These are phyloP conservation scores for Chaenodraco wilsoni DNA, from an alignment of 2,797 vertebrate species.

Conservation along the genomic window DNA sequence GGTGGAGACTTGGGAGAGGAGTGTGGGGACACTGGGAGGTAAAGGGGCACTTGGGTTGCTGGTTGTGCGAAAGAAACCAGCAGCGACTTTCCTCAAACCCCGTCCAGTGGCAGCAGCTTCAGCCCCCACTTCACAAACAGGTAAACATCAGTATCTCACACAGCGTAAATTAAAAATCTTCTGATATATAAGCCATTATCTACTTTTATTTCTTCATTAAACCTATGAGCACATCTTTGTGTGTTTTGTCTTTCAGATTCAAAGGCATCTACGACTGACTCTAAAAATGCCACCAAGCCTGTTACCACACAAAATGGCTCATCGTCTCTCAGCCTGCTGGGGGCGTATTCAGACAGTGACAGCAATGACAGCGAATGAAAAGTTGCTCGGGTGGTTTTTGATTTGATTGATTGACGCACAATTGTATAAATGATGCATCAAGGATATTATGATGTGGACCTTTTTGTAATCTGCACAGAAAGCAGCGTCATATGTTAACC, in stretches of 20 bases:
- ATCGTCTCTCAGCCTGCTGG: slow-evolving; percentile 91
- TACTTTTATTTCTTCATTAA: not conserved
- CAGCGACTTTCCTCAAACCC: slow-evolving; percentile 39
- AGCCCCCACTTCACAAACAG: slow-evolving; percentile 54
- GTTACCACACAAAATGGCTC: slow-evolving; percentile 68
- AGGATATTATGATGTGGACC: not conserved
- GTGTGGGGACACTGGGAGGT: slow-evolving; percentile 82
- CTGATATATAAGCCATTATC: not conserved
- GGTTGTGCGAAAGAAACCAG: slow-evolving; percentile 85
- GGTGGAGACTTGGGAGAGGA: slow-evolving; percentile 87
- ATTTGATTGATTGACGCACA: slow-evolving; percentile 24
- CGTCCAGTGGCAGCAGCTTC: slow-evolving; percentile 12
- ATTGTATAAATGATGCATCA: slow-evolving; percentile 15
- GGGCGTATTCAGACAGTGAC: slow-evolving; percentile 91
- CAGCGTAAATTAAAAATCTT: not conserved
- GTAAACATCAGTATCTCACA: slow-evolving; percentile 31
- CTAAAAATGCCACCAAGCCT: slow-evolving; percentile 34
- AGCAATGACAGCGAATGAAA: slow-evolving; percentile 82
- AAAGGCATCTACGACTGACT: slow-evolving; percentile 25
- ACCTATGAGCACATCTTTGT: not conserved
- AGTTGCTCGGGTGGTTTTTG: slow-evolving; percentile 6
- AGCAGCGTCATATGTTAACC: slow-evolving; percentile 8
- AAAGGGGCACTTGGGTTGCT: slow-evolving; percentile 81
- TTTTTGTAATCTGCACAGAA: slow-evolving; percentile 13
- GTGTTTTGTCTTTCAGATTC: slow-evolving; percentile 54